Evolutionary conservation across 2,113 vertebrate species (phyloP), one percentile per base, ranked within the genome.

Genomic region (Salvator merianae): DNA sequence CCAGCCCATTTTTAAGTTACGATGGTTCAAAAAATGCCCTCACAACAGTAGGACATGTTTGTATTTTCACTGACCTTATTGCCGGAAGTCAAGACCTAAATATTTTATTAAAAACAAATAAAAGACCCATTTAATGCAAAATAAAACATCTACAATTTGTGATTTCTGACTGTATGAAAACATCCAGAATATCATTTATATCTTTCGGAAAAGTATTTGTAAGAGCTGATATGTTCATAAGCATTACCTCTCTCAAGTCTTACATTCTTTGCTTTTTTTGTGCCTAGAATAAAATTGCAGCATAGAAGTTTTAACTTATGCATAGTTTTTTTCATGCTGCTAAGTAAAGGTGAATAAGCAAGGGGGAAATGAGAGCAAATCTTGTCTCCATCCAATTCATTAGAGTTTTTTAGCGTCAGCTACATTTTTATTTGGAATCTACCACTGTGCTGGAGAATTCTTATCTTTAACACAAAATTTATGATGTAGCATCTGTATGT

Each of bases 121-220:
- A 14, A 72, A 87, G 82, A n/a, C 70, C 82, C 82, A 0, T 77
- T 83, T 22, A 24, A 53, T 70, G 77, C 68, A 81, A 12, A 84
- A 63, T 34, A 30, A 38, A 36, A 3, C 34, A 18, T 63, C 43
- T 62, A 34, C 50, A 71, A 36, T 40, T 73, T 72, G 32, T 26
- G 9, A 68, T 22, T 69, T 36, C 38, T 87, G 7, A 40, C 26
- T 81, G 68, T 85, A 86, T 62, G 87, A 65, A 74, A 77, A 59
- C 2, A 1, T 55, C 16, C 53, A 55, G 14, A 55, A 16, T 16
- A 55, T 55, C 53, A 12, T 13, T 55, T 16, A 59, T 59, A 59
- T 59, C 55, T 59, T 59, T 78, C 32, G n/a, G 66, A 82, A 9
- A 55, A n/a, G 28, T 63, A 50, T 32, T 85, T 10, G 70, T 79